Evolutionary conservation across 2,113 vertebrate genomes (phyloP).

Genomic region (Lepisosteus osseus): DNA sequence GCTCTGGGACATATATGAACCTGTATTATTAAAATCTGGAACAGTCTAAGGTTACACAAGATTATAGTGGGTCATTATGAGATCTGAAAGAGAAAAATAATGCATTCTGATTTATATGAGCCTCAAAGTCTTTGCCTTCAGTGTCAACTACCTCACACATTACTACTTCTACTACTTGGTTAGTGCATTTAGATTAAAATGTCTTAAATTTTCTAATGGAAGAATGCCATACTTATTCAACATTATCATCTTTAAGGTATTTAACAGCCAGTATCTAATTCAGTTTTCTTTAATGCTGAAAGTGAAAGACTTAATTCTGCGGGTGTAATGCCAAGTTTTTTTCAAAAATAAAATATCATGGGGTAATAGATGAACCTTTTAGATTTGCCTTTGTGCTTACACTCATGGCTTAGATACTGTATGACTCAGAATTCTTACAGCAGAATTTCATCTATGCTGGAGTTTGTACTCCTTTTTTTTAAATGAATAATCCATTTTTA

Average conservation of each 20-base stretch:
- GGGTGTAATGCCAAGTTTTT: too few relatives aligned
- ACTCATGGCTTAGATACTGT: too few relatives aligned
- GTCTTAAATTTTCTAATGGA: not conserved
- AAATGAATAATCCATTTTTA: conserved; percentile 45
- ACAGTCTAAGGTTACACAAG: not conserved
- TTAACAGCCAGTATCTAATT: too few relatives aligned
- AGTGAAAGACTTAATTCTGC: too few relatives aligned
- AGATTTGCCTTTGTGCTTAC: too few relatives aligned
- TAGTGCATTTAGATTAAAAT: conserved; percentile 40
- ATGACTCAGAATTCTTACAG: too few relatives aligned
- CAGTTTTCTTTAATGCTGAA: too few relatives aligned
- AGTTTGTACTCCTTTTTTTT: too few relatives aligned
- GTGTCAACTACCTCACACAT: conserved; percentile 46
- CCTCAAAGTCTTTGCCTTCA: conserved; percentile 22
- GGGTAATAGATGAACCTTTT: too few relatives aligned
- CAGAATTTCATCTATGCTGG: too few relatives aligned
- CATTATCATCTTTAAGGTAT: too few relatives aligned
- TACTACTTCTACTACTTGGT: conserved; percentile 27
- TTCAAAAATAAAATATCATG: too few relatives aligned
- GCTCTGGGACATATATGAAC: not conserved
- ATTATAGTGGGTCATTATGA: not conserved
- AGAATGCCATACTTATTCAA: not conserved
- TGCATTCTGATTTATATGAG: not conserved
- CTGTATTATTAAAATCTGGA: not conserved
- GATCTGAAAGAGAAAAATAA: not conserved